These are phyloP conservation scores for Lithophane socia DNA, from an alignment of 2,888 invertebrate species.

Conservation along the genomic window DNA sequence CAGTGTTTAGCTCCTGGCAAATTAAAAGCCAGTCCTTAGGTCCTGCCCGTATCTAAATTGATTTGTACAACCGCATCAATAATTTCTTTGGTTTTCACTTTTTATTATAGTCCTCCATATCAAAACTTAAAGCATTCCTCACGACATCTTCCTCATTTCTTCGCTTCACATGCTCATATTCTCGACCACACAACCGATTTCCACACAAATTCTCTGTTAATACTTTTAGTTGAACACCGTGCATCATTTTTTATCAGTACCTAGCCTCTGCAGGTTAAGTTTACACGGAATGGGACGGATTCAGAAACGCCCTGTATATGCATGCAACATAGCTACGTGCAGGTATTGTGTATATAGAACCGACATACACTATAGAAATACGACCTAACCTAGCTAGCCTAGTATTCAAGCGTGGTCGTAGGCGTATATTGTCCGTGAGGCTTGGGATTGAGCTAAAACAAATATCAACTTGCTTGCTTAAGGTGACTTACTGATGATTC, in stretches of 20 bases:
- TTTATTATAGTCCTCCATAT: no score
- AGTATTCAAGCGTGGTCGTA: constrained; percentile 14
- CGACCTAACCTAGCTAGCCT: constrained; percentile 8
- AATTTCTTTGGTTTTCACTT: neutral
- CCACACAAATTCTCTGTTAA: neutral
- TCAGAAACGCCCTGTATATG: neutral
- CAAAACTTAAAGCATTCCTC: neutral
- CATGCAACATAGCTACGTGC: neutral
- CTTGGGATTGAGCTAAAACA: constrained; percentile 23
- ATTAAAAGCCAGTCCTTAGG: no score
- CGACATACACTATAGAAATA: constrained; percentile 1
- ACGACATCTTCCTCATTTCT: neutral
- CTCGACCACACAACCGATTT: neutral
- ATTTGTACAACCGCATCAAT: neutral
- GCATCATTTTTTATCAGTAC: neutral
- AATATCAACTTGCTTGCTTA: constrained; percentile 33
- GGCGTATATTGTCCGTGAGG: constrained; percentile 22
- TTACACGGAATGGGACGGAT: neutral
- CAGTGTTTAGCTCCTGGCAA: no score
- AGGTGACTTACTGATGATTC: neutral
- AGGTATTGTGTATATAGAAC: constrained; percentile 18
- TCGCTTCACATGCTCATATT: neutral
- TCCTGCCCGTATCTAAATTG: neutral
- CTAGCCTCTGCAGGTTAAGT: neutral
- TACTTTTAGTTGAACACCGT: neutral